These are phyloP conservation scores for Rhinatrema bivittatum DNA, from an alignment of 2,797 vertebrate species.

Conservation along the genomic window DNA sequence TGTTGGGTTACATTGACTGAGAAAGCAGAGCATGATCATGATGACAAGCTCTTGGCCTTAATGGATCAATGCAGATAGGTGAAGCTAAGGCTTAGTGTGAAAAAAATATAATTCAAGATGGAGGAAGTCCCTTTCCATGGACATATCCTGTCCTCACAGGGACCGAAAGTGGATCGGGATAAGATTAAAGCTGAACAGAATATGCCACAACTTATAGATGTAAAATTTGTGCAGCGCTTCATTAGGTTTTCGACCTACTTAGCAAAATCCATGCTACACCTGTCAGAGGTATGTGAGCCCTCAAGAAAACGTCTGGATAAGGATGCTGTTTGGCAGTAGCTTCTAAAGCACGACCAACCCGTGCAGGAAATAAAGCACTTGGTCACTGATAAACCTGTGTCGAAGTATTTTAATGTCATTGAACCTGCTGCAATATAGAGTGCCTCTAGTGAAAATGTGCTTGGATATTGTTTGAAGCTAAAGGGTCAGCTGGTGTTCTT, in stretches of 20 bases:
- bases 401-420: background rate
- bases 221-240: background rate
- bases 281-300: background rate
- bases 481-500: background rate
- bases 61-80: too few relatives aligned
- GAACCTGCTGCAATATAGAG: background rate
- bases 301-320: background rate
- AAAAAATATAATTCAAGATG: background rate
- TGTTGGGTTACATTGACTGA: too few relatives aligned
- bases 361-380: background rate
- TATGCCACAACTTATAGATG: background rate
- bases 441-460: background rate
- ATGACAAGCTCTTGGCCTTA: too few relatives aligned
- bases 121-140: background rate
- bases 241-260: background rate
- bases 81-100: too few relatives aligned
- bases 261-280: background rate
- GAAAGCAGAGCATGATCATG: too few relatives aligned
- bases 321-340: background rate
- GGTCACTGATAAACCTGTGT: too few relatives aligned
- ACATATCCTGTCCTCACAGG: background rate
- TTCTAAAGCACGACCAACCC: background rate
- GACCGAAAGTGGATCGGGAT: background rate
- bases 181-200: background rate
- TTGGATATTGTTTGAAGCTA: background rate